Evolutionary conservation across 92 coral and sea anemone species (phyloP).

Genomic region (Epizoanthus stellaris): DNA sequence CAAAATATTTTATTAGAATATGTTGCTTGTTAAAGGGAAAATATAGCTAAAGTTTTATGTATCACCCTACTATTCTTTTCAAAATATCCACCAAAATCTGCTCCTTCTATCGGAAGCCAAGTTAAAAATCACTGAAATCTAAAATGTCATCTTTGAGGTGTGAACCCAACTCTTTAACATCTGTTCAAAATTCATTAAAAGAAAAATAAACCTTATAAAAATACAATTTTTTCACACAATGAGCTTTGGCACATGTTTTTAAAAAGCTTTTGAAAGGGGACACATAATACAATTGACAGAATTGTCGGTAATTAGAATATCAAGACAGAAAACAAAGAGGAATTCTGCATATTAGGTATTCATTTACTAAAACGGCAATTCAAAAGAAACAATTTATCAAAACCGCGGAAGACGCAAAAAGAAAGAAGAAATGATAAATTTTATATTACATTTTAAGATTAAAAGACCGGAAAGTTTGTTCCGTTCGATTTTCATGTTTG

Average conservation of each 20-base stretch:
- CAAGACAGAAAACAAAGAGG: slow-evolving; percentile 31
- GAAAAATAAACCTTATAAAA: slow-evolving; percentile 25
- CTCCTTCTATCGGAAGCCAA: background rate
- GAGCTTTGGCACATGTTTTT: slow-evolving; percentile 47
- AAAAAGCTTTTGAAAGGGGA: slow-evolving; percentile 41
- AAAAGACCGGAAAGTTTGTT: background rate
- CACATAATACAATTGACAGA: slow-evolving; percentile 36
- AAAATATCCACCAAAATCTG: background rate
- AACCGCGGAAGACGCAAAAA: background rate
- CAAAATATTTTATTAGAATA: background rate
- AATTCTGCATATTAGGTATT: slow-evolving; percentile 17
- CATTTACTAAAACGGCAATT: slow-evolving; percentile 38
- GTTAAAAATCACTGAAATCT: background rate
- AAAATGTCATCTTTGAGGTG: slow-evolving; percentile 11
- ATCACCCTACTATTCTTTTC: background rate
- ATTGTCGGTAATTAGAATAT: slow-evolving; percentile 39
- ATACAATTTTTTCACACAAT: slow-evolving; percentile 40
- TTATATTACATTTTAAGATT: slow-evolving; percentile 1
- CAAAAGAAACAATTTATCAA: slow-evolving; percentile 17
- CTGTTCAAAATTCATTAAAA: slow-evolving; percentile 44
- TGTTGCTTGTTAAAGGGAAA: background rate
- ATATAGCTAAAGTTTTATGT: background rate
- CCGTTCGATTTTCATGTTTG: too few species aligned
- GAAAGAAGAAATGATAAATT: background rate
- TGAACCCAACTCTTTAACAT: slow-evolving; percentile 12